Base-by-base conservation (phyloP, 2,113 vertebrate species). In the Oreocharis arfaki region DNA sequence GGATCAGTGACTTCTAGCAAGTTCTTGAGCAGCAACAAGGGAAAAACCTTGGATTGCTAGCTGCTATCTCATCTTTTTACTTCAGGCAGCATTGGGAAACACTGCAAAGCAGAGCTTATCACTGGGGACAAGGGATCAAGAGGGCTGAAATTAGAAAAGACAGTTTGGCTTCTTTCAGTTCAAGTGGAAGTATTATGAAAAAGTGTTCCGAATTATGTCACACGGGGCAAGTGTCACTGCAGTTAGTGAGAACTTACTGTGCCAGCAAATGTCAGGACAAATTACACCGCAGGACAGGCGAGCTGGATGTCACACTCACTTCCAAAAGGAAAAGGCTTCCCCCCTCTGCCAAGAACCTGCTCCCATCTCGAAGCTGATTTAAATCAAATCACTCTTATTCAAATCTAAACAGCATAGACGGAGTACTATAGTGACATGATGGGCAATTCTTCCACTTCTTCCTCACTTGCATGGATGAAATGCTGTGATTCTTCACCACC, bases 121-220 rank as follows among this genome's bases (percentile, higher is more conserved):
- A 23, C 7, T 8, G 6, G 61, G 84, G 61, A 87, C 42, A 64
- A 55, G 56, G 60, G 41, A 73, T 53, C 35, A 57, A 74, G 90
- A 59, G 83, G 64, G 56, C 39, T 93, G 75, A 91, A 93, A 96
- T 84, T 79, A 89, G 91, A 94, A 92, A 76, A 95, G 87, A 93
- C 93, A 90, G 87, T 71, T 90, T 77, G 79, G 46, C 73, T 94
- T 82, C 83, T 86, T 83, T 63, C 59, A 82, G 86, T 78, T 93
- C 87, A 90, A 93, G 87, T 42, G 42, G 59, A 96, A 89, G 82
- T 60, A 93, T 77, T 89, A 94, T 33, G 65, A 76, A 89, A 81
- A 59, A 94, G 73, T 67, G 59, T 56, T 88, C 76, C 5, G 3
- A 52, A 47, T 90, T 78, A 89, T 89, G 89, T 89, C 89, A 91